Base-by-base conservation (phyloP, 2,113 vertebrate genomes). In the Pagrus major region DNA sequence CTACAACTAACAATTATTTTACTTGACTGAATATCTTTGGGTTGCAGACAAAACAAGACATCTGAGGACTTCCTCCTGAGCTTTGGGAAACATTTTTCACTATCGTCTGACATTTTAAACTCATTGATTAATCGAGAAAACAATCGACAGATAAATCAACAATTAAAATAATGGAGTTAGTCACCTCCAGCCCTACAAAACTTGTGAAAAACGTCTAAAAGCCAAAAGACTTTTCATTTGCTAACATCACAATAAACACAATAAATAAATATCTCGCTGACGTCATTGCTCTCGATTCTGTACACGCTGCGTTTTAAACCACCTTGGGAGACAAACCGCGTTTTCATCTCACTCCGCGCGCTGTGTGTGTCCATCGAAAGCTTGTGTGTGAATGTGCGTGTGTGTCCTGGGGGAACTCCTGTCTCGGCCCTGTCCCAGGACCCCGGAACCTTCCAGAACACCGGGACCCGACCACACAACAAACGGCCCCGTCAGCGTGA, bases 401-500 rank as follows among this genome's bases (percentile, higher is more conserved):
- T 89, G 83, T 89, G 56, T 82, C 59, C 70, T 74, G 25, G 78
- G 84, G 87, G 86, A 91, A 88, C 81, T 81, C 70, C 61, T 39
- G 71, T 86, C 76, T 84, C 91, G 71, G 87, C 89, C 79, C 91
- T 79, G 92, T 94, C 95, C 94, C 94, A 94, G 94, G 93, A 94
- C 93, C 93, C 84, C 76, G 66, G 91, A 92, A 91, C 86, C 83
- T 80, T 85, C 71, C 71, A 74, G 86, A 90, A 89, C 89, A 84
- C 79, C 81, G 74, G 81, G 89, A 83, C 74, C 90, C 56, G 76
- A 82, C 78, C 76, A 51, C 85, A 88, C 91, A 88, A 94, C 92
- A 90, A 94, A 93, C 92, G 37, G 80, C 75, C 84, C 94, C 92
- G 89, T 94, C 94, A 94, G 91, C 87, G 86, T 95, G 94, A 95